Evolutionary conservation across 2,888 invertebrate species (phyloP), one percentile per base, ranked within the genome.

Genomic region (Adineta ricciae): DNA sequence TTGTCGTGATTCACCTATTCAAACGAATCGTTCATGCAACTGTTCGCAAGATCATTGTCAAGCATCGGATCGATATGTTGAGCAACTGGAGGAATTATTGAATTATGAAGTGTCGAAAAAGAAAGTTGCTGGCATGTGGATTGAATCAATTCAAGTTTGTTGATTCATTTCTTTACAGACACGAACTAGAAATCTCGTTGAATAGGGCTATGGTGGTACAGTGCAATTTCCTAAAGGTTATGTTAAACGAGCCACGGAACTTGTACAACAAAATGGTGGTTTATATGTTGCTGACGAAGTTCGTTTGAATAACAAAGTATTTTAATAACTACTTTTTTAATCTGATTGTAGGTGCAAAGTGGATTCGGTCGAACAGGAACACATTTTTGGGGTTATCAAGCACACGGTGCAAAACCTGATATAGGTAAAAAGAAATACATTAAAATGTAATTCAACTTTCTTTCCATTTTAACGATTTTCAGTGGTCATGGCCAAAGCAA

Each of bases 361-460:
- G 99, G 99, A 21, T 99, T 98, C 89, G 99, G 99, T 0, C 93
- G 99, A 83, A 94, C 95, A 32, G 99, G 99, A 24, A 93, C 93
- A 83, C 93, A 95, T 84, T 96, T 95, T 93, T 99, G 99, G 99
- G 97, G 96, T 0, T 98, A 97, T 89, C 94, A 98, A 91, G 92
- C 94, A 16, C 95, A 95, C 89, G 93, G 93, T 83, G 64, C 82
- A 27, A 46, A 82, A 41, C 84, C 84, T 56, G 84, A 86, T 41
- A 84, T 86, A 54, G 86, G 83, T 50, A 41, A 27, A 24, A 7
- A 32, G 83, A 83, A 83, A 49, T 38, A 88, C 88, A 14, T 86
- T 91, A n/a, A n/a, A n/a, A 94, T 94, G 88, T 96, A 2, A 98
- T 99, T 0, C 98, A 99, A 89, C 98, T n/a, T 32, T 99, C 88